Evolutionary conservation across 2,113 vertebrate species (phyloP), one percentile per base, ranked within the genome.

Genomic region (Ploceus nigricollis): DNA sequence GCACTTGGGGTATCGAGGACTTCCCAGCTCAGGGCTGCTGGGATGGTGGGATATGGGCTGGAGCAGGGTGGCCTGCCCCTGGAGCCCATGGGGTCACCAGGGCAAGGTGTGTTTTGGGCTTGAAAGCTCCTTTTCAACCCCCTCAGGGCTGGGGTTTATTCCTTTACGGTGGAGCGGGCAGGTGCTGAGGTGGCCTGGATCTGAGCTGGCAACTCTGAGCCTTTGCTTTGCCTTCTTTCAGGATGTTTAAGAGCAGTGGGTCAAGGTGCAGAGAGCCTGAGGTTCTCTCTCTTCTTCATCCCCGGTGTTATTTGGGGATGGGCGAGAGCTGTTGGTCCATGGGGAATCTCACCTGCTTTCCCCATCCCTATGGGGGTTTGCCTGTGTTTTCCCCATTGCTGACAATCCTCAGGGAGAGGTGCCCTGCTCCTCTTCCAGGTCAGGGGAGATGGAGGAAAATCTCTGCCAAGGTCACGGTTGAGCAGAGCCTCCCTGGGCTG

Each of bases 381-480:
- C 33, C 47, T 40, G 23, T 15, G 11, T 50, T 68, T n/a, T 18
- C 15, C 50, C 11, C 13, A 1, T 18, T 37, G 33, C 68, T 7
- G 37, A 11, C 33, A 28, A 44, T 25, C 47, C 72, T 39, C 5
- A 4, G 37, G 78, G 82, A 68, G 2, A 6, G 53, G 31, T 1
- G 2, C 7, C 35, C 35, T 10, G 1, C 7, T 72, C 80, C 44
- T 53, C 50, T 30, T 15, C 40, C 33, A 44, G 47, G 8, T 11
- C 27, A 19, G 18, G 17, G 48, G 10, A 80, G 22, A 60, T 1
- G 11, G 40, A 40, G 27, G 44, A 61, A 53, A 69, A 73, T 44
- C 54, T 48, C 65, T 37, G 25, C n/a, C 33, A 20, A 85, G 70
- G 40, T n/a, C 8, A 0, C 0, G 4, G 81, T 1, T 0, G 4